phyloP scores from a whole-genome alignment of 2,113 vertebrate species.

The western clawed frog (Xenopus tropicalis) region DNA sequence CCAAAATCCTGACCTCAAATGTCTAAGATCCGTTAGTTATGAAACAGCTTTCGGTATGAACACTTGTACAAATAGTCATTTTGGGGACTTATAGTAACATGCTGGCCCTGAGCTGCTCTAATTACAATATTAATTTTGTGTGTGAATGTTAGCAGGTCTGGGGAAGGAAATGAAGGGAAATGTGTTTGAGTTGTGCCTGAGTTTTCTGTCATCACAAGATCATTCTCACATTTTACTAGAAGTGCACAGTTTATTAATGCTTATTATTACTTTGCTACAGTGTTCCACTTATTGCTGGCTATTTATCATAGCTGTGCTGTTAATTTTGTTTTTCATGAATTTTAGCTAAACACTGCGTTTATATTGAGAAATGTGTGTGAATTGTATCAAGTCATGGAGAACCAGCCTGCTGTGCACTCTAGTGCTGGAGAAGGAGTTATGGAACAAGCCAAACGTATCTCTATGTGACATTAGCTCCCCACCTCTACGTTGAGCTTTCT shows the following conservation, averaged over 20 bases:
- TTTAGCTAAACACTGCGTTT: slow-evolving; percentile 1
- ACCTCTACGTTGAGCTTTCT: too few relatives aligned
- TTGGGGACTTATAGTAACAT: slow-evolving; percentile 25
- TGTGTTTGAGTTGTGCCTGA: slow-evolving; percentile 31
- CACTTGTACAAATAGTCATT: slow-evolving; percentile 38
- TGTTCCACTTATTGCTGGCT: slow-evolving; percentile 6
- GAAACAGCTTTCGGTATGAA: slow-evolving; percentile 33
- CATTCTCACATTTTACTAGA: slow-evolving; percentile 23
- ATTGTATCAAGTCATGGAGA: slow-evolving; percentile 6
- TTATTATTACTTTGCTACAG: neutral
- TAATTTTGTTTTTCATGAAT: slow-evolving; percentile 8
- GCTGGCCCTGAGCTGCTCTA: slow-evolving; percentile 17
- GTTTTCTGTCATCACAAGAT: slow-evolving; percentile 34
- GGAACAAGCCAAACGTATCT: too few relatives aligned
- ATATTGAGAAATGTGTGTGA: slow-evolving; percentile 1
- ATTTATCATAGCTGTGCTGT: slow-evolving; percentile 13
- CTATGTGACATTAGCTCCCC: too few relatives aligned
- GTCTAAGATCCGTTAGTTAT: neutral
- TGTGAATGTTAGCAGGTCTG: slow-evolving; percentile 33
- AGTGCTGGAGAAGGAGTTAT: too few relatives aligned
- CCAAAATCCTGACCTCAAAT: too few relatives aligned
- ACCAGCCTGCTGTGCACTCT: too few relatives aligned
- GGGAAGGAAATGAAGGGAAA: slow-evolving; percentile 42
- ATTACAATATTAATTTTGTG: slow-evolving; percentile 42
- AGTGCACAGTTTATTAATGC: slow-evolving; percentile 19